These are phyloP conservation scores for Chrysolina americana DNA, from an alignment of 2,888 invertebrate genomes.

Conservation along the genomic window DNA sequence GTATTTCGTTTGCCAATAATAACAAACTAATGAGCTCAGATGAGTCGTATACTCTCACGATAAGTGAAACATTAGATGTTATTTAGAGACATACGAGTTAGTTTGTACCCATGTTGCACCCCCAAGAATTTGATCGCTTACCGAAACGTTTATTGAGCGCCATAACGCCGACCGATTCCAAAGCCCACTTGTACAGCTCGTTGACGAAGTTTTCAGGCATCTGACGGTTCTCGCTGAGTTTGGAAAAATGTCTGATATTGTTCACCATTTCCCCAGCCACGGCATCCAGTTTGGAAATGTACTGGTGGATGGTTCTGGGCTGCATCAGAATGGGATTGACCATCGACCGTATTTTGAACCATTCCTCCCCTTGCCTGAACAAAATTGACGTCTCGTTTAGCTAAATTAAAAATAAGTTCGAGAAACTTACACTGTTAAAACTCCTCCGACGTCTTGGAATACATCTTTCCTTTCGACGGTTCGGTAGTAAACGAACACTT, in stretches of 20 bases:
- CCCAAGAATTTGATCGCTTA: conserved; percentile 26
- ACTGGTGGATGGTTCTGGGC: conserved; percentile 65
- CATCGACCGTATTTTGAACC: conserved; percentile 72
- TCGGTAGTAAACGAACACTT: conserved; percentile 67
- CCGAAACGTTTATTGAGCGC: conserved; percentile 66
- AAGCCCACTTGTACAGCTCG: conserved; percentile 76
- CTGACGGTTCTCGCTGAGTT: conserved; percentile 49
- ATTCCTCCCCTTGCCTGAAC: conserved; percentile 72
- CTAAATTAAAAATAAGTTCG: background rate
- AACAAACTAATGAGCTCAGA: no score
- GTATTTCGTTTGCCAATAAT: no score
- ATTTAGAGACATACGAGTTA: no score
- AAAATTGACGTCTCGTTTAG: background rate
- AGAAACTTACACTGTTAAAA: conserved; percentile 58
- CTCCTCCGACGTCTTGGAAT: conserved; percentile 58
- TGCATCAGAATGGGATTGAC: conserved; percentile 73
- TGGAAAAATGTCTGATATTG: conserved; percentile 32
- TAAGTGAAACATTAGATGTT: no score
- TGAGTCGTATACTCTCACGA: no score
- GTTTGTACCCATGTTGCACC: no score
- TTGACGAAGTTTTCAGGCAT: conserved; percentile 69
- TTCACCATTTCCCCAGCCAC: conserved; percentile 60
- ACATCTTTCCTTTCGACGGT: conserved; percentile 65
- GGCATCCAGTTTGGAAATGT: conserved; percentile 59
- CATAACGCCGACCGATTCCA: conserved; percentile 72